Evolutionary conservation across 2,797 vertebrate species (phyloP), one percentile per base, ranked within the genome.

Genomic region (Pempheris klunzingeri): DNA sequence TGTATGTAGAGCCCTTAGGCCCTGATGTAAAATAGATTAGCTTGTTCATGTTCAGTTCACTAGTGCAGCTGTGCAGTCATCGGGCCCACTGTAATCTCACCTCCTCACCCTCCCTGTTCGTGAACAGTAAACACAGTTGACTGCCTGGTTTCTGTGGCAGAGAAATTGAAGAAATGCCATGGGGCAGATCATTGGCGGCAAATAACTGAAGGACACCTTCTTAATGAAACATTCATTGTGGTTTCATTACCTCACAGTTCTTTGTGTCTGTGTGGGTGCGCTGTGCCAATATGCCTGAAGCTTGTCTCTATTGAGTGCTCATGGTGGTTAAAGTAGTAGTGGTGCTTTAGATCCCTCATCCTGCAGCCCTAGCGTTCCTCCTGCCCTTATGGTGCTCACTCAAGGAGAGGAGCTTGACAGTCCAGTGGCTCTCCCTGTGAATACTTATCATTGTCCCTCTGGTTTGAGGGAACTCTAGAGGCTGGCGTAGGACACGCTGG

Each of bases 371-470:
- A 60, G 74, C 80, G 54, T 71, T 68, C 71, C 68, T 59, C 65
- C 22, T 69, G 75, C 75, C 86, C 86, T 83, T 73, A 82, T 60
- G 78, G 78, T 78, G 78, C 82, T 87, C 79, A 61, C 88, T 92
- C 83, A 81, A 88, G 85, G 79, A 90, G 83, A 79, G 84, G 64
- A 84, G 80, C 78, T 87, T 81, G 90, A 77, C 87, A 84, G 86
- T 92, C 89, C 87, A 83, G 71, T 87, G 85, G 85, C 77, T 82
- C 88, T 71, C 76, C 52, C 74, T 18, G 87, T 96, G 92, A 95
- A 96, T 93, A 89, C 89, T 74, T 81, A 90, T 92, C 93, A 93
- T 94, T 95, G 94, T 95, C 80, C 67, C 71, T 28, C 76, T 64
- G 57, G 67, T 88, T 66, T 76, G 71, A 86, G 66, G 87, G 87